Base-by-base conservation (phyloP, 2,888 invertebrate genomes). In the Lithophane ornitopus region DNA sequence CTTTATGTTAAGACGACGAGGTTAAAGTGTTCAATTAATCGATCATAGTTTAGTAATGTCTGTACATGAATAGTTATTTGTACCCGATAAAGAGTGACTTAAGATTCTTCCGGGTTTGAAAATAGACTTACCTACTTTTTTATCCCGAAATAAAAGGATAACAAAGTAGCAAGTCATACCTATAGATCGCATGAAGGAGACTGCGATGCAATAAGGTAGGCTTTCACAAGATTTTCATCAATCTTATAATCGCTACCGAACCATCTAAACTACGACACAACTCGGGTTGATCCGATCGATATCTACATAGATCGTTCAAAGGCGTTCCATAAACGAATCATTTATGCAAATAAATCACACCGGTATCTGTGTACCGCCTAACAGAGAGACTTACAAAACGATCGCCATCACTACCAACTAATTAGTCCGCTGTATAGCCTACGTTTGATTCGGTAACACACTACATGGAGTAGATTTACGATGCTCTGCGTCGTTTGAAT, bases 331-430 rank as follows among this genome's bases (percentile, higher is more conserved):
- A 68, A 46, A 66, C 68, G 79, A 56, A 69, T 54, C 34, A 58
- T 72, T 82, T 74, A 74, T 76, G 70, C 61, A 72, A 83, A 70
- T 74, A 63, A 19, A 61, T 72, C 73, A 44, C 69, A 75, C 70
- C 62, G 72, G 62, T 70, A 70, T 70, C 9, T 52, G 6, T 56
- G 54, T 49, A 52, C 19, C 58, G 19, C 68, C 80, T 58, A 34
- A 39, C 54, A 74, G 56, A n/a, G 14, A 28, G 12, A n/a, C 56
- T 62, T 69, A 74, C 67, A 54, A 71, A 76, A 70, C 72, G 63
- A 54, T 71, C 39, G 46, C 52, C 65, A 34, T 34, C 34, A 59
- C 69, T 69, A 28, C 12, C 70, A 58, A 74, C 77, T 70, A 80
- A 84, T 77, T 68, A 80, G 56, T 52, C 11, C 22, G 52, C 52